These are phyloP conservation scores for Drosophila nikananu DNA, from an alignment of 1,140 invertebrate species.

Conservation along the genomic window DNA sequence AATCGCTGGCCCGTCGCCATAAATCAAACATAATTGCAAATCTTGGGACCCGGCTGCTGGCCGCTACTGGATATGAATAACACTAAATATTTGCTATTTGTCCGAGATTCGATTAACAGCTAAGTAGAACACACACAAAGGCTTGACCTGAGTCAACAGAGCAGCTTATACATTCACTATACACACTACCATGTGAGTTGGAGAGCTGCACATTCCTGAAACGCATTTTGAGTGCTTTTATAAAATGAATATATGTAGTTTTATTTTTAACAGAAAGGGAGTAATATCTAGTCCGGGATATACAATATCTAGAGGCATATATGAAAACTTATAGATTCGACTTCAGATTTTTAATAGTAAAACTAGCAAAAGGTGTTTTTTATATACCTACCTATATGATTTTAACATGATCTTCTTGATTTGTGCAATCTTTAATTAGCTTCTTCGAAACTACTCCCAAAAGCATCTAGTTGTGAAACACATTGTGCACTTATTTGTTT, in stretches of 20 bases:
- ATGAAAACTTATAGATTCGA: too few relatives aligned
- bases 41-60: not conserved
- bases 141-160: constrained; percentile 46
- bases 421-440: not conserved
- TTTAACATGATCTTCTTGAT: not conserved
- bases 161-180: constrained; percentile 4
- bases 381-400: too few relatives aligned
- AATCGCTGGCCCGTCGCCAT: constrained; percentile 16
- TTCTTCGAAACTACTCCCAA: not conserved
- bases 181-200: not conserved
- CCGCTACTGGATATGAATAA: constrained; percentile 7
- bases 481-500: constrained; percentile 14
- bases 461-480: constrained; percentile 14
- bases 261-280: not conserved
- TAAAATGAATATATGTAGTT: not conserved
- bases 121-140: constrained; percentile 57
- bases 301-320: too few relatives aligned
- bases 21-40: constrained; percentile 50
- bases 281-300: too few relatives aligned
- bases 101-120: constrained; percentile 40
- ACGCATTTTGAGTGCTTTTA: not conserved
- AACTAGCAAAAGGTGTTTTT: too few relatives aligned
- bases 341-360: too few relatives aligned
- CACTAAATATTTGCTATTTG: constrained; percentile 45
- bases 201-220: constrained; percentile 4